Evolutionary conservation across 2,888 invertebrate genomes (phyloP), one percentile per base, ranked within the genome.

Genomic region (Seira ritae): DNA sequence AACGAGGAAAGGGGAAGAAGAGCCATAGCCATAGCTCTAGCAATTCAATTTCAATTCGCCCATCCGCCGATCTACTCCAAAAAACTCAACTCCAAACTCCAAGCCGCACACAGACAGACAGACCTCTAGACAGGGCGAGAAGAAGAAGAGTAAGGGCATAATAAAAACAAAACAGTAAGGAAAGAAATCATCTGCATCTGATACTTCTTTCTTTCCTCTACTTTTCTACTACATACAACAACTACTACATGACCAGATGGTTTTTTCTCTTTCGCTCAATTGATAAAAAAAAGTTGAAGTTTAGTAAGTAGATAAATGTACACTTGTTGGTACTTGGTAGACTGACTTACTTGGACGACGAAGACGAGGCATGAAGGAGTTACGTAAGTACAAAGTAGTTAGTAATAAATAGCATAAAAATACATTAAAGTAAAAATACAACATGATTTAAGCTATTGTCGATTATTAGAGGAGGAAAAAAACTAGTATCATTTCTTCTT

Each of bases 131-230:
- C n/a, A n/a, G n/a, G n/a, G n/a, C n/a, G n/a, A 31, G 31, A 8
- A 31, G 31, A 31, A 31, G 31, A 31, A 31, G n/a, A 42, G 42
- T 42, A 42, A 42, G 12, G 42, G 55, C 55, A 55, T 55, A 55
- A 55, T 15, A 55, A 55, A 55, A 3, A 1, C 2, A 55, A 55
- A 55, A 31, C 31, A 31, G 31, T 31, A 31, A 97, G 68, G 42
- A 46, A 10, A 20, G 31, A 68, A 68, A 78, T 71, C 78, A 72
- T 79, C 79, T 78, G 70, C 79, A 79, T 79, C 79, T 72, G 70
- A 67, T 72, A 72, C 55, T 31, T 31, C 31, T n/a, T n/a, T n/a
- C n/a, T n/a, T n/a, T n/a, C n/a, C n/a, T n/a, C n/a, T n/a, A n/a
- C n/a, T n/a, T n/a, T n/a, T n/a, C n/a, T n/a, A n/a, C n/a, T n/a